Evolutionary conservation across 2,797 vertebrate species (phyloP).

Genomic region (Xerus rutilus): DNA sequence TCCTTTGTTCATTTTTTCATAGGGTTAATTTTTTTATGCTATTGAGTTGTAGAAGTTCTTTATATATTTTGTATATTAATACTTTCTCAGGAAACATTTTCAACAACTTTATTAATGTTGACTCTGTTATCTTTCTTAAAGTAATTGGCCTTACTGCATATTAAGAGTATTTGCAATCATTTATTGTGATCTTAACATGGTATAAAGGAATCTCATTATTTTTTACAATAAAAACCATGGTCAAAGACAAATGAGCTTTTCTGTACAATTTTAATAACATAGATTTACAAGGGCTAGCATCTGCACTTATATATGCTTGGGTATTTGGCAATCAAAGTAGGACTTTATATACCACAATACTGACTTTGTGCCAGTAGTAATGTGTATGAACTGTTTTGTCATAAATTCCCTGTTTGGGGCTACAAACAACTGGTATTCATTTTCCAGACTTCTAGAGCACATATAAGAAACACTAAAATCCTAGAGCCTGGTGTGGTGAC

Average conservation of each 20-base stretch:
- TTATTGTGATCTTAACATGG: not conserved
- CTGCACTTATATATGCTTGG: not conserved
- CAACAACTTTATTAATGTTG: constrained; percentile 48
- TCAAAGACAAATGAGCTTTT: constrained; percentile 21
- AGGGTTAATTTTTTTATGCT: not conserved
- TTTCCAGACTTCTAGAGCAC: not conserved
- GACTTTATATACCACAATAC: constrained; percentile 19
- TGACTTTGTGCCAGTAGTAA: not conserved
- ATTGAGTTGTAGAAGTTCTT: not conserved
- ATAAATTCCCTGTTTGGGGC: constrained; percentile 13
- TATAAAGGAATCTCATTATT: constrained; percentile 47
- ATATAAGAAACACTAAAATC: not conserved
- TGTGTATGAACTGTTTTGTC: not conserved
- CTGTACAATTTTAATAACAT: not conserved
- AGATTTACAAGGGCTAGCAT: not conserved
- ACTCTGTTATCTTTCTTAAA: constrained; percentile 46
- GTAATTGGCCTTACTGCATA: not conserved
- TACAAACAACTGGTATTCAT: constrained; percentile 49
- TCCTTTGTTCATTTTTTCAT: not conserved
- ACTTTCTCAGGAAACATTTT: not conserved
- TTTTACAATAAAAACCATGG: constrained; percentile 69
- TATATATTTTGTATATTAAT: constrained; percentile 23
- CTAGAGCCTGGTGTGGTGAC: not conserved
- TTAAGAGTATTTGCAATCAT: constrained; percentile 40
- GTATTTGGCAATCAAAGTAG: not conserved